Percentiles rank a stretch among this genome's conserved stretches.
These are phyloP conservation scores for Lophotriccus pileatus DNA, from an alignment of 2,797 vertebrate genomes.

Conservation along the genomic window DNA sequence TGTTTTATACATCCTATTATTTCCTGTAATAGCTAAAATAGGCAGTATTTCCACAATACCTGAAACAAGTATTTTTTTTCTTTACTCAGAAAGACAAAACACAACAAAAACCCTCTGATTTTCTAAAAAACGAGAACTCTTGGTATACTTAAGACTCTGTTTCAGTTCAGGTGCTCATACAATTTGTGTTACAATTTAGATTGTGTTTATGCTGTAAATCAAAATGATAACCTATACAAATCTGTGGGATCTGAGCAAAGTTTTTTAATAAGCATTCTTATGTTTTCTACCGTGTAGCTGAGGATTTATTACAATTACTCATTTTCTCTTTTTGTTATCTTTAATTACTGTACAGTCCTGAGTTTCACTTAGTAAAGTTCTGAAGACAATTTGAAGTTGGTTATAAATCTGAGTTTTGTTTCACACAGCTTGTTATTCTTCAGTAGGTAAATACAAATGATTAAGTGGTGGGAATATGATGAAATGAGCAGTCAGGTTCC, in stretches of 20 bases:
- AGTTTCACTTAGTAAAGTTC: neutral
- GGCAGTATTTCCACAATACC: neutral
- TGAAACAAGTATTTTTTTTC: neutral
- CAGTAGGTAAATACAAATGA: neutral
- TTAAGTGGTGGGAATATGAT: neutral
- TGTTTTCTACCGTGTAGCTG: neutral
- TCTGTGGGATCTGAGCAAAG: neutral
- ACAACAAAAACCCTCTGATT: neutral
- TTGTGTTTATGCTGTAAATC: neutral
- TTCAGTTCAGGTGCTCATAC: neutral
- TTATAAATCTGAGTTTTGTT: neutral
- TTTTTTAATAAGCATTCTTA: neutral
- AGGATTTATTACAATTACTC: neutral
- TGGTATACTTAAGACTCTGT: neutral
- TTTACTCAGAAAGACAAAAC: neutral
- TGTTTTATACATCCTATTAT: constrained; percentile 9
- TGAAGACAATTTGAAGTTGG: neutral
- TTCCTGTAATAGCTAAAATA: constrained; percentile 19
- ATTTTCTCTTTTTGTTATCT: neutral
- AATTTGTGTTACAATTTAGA: neutral
- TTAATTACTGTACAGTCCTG: neutral
- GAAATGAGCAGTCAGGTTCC: neutral
- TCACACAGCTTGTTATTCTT: neutral
- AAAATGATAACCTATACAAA: neutral
- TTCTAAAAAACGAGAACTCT: neutral